phyloP scores from a whole-genome alignment of 2,888 invertebrate genomes.

The Artemia sp. region DNA sequence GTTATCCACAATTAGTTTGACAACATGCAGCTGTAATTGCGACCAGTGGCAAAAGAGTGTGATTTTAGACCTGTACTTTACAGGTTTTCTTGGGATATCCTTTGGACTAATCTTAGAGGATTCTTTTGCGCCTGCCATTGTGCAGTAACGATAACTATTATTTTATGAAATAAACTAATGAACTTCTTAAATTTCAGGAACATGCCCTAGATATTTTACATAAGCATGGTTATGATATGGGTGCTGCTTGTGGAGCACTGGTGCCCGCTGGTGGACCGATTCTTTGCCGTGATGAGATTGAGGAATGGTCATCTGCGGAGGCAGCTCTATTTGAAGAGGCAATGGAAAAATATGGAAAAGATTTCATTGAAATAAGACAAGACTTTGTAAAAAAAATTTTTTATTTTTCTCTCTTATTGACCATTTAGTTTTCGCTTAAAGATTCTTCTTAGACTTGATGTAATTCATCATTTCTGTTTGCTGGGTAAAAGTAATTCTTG shows the following conservation, averaged over 20 bases:
- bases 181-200: slow-evolving; percentile 43
- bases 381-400: slow-evolving; percentile 63
- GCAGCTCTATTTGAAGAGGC: slow-evolving; percentile 99
- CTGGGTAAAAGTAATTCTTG: not conserved
- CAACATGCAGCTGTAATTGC: too few relatives aligned
- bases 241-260: slow-evolving; percentile 72
- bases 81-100: too few relatives aligned
- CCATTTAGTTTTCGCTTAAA: not conserved
- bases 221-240: slow-evolving; percentile 77
- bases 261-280: slow-evolving; percentile 91
- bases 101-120: too few relatives aligned
- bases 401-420: slow-evolving; percentile 20
- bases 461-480: slow-evolving; percentile 11
- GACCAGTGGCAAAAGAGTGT: too few relatives aligned
- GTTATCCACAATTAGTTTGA: too few relatives aligned
- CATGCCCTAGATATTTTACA: slow-evolving; percentile 96
- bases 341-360: slow-evolving; percentile 92
- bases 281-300: slow-evolving; percentile 95
- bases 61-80: too few relatives aligned
- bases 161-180: too few relatives aligned
- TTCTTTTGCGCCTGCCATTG: too few relatives aligned
- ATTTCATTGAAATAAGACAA: slow-evolving; percentile 92
- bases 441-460: slow-evolving; percentile 19
- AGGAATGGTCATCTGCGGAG: slow-evolving; percentile 99
- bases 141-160: too few relatives aligned